These are phyloP conservation scores for Acyrthosiphon pisum DNA, from an alignment of 1,140 invertebrate genomes.

Conservation along the genomic window DNA sequence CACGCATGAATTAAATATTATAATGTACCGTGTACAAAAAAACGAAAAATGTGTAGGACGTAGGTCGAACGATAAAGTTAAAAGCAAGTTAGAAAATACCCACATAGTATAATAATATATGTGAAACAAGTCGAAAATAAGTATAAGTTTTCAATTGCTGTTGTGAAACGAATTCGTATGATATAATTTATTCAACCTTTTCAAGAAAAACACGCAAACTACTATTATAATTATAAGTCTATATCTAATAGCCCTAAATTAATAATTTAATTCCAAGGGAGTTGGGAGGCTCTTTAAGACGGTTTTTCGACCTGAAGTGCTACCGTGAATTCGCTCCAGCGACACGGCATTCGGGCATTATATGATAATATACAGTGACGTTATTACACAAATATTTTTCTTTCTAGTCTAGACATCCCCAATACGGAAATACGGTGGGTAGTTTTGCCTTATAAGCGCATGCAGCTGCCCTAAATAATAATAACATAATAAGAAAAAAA, in stretches of 20 bases:
- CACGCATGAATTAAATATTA: background rate
- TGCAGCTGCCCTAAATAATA: background rate
- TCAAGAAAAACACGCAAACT: background rate
- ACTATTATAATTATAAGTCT: background rate
- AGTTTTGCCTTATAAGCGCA: background rate
- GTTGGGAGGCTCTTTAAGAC: background rate
- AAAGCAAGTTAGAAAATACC: background rate
- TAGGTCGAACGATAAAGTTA: background rate
- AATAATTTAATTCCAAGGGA: background rate
- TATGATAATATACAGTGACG: background rate
- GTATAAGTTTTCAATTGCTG: background rate
- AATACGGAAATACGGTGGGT: background rate
- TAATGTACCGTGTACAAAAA: background rate
- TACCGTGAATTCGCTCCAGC: background rate
- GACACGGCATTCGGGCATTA: background rate
- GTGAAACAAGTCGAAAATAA: background rate
- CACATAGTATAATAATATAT: too few relatives aligned
- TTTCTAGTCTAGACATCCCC: background rate
- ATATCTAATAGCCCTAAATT: background rate
- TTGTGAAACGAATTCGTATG: background rate
- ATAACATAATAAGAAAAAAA: background rate
- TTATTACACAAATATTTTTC: constrained; percentile 22
- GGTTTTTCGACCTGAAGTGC: background rate
- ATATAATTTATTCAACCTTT: background rate
- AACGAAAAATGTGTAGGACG: background rate